Percentiles rank a stretch among this genome's conserved stretches.
These are phyloP conservation scores for Eremophila alpestris DNA, from an alignment of 2,797 vertebrate species.

Conservation along the genomic window DNA sequence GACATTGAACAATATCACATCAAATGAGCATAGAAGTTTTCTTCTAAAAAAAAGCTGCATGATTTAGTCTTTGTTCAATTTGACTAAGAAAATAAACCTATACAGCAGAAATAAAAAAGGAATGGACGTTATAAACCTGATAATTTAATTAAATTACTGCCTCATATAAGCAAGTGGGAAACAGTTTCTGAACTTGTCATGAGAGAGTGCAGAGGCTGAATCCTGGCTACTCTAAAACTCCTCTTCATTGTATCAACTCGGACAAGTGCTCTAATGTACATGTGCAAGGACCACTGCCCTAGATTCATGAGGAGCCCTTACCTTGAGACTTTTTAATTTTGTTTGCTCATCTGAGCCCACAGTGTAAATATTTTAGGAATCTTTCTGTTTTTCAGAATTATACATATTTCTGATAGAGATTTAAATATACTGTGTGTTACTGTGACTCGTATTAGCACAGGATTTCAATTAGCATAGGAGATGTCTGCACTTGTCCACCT, in stretches of 20 bases:
- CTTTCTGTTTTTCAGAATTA: neutral
- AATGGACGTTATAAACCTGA: neutral
- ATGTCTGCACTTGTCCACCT: neutral
- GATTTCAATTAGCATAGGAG: neutral
- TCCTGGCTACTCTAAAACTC: neutral
- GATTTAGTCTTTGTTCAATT: neutral
- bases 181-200: neutral
- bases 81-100: neutral
- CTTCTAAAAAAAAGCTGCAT: neutral
- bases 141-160: neutral
- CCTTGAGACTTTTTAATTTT: neutral
- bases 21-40: neutral
- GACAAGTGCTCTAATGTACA: neutral
- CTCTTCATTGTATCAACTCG: neutral
- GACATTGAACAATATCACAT: neutral
- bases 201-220: neutral
- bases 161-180: neutral
- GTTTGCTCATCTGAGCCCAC: neutral
- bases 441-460: neutral
- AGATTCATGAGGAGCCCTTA: neutral
- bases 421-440: neutral
- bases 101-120: neutral
- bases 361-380: neutral
- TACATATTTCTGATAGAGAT: neutral
- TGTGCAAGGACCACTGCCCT: neutral